A percentile compares a stretch with the other conserved stretches of the same genome.
phyloP scores from a whole-genome alignment of 2,888 invertebrate species.

The Achlya flavicornis region DNA sequence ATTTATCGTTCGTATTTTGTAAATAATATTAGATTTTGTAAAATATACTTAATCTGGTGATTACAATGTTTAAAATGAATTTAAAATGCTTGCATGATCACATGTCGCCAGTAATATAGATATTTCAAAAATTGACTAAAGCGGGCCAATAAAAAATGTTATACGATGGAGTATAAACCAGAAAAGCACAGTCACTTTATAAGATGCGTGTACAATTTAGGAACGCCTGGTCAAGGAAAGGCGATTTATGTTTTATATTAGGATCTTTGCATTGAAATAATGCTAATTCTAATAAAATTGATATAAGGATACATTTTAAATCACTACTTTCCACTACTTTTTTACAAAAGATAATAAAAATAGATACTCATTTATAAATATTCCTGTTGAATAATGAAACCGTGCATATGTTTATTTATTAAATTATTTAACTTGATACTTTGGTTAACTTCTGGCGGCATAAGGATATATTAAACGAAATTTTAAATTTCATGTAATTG shows the following conservation, averaged over 20 bases:
- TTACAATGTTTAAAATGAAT: constrained; percentile 34
- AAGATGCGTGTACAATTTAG: constrained; percentile 16
- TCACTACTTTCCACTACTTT: constrained; percentile 32
- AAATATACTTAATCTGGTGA: constrained; percentile 57
- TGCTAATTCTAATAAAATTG: constrained; percentile 40
- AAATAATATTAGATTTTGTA: constrained; percentile 74
- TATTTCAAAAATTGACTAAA: constrained; percentile 24
- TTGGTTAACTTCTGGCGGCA: not conserved
- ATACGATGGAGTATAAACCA: constrained; percentile 13
- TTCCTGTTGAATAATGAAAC: not conserved
- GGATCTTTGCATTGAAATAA: constrained; percentile 30
- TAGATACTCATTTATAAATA: not conserved
- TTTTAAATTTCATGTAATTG: not conserved
- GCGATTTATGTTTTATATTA: constrained; percentile 21
- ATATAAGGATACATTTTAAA: constrained; percentile 36
- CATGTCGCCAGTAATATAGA: constrained; percentile 18
- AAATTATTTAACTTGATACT: not conserved
- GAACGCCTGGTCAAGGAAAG: constrained; percentile 29
- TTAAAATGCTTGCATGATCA: constrained; percentile 32
- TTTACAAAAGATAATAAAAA: constrained; percentile 21
- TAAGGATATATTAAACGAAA: not conserved
- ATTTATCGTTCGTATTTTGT: constrained; percentile 69
- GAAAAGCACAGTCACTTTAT: constrained; percentile 14
- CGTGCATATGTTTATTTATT: not conserved
- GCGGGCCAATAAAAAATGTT: constrained; percentile 42